phyloP scores from a whole-genome alignment of 2,113 vertebrate genomes.

The Otis tarda region DNA sequence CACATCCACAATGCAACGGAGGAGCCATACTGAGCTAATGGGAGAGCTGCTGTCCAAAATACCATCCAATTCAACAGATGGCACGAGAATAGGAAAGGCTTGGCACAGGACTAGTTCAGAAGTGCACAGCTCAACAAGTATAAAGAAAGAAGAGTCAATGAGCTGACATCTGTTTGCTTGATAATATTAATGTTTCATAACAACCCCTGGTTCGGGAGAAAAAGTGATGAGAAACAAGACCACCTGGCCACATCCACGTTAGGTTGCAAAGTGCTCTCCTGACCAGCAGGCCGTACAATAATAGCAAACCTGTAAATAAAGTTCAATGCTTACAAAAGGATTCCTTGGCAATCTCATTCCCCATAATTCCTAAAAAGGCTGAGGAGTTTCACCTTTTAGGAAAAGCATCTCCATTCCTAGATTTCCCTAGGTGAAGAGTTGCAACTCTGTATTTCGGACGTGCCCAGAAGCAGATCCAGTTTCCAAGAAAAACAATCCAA shows the following conservation, averaged over 20 bases:
- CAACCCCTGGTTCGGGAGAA: not conserved
- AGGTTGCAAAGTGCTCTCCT: not conserved
- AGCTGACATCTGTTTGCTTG: slow-evolving; percentile 1
- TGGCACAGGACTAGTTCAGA: not conserved
- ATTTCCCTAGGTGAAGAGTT: slow-evolving; percentile 20
- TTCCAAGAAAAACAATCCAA: slow-evolving; percentile 55
- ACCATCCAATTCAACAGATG: slow-evolving; percentile 35
- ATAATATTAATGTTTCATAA: not conserved
- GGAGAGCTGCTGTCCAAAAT: not conserved
- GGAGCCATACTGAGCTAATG: not conserved
- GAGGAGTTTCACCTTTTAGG: not conserved
- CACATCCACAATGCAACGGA: not conserved
- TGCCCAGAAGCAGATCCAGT: not conserved
- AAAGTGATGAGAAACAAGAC: not conserved
- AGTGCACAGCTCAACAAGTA: not conserved
- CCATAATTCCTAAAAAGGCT: not conserved
- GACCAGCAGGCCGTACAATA: not conserved
- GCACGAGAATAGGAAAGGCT: not conserved
- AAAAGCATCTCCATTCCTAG: slow-evolving; percentile 31
- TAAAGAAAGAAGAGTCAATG: not conserved
- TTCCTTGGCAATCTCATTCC: not conserved
- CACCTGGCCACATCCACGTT: not conserved
- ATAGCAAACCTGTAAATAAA: not conserved
- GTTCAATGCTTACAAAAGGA: not conserved
- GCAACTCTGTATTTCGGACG: not conserved